A percentile compares a stretch with the other conserved stretches of the same genome.
Evolutionary conservation across 2,797 vertebrate genomes (phyloP).

Genomic region (Saguinus oedipus): DNA sequence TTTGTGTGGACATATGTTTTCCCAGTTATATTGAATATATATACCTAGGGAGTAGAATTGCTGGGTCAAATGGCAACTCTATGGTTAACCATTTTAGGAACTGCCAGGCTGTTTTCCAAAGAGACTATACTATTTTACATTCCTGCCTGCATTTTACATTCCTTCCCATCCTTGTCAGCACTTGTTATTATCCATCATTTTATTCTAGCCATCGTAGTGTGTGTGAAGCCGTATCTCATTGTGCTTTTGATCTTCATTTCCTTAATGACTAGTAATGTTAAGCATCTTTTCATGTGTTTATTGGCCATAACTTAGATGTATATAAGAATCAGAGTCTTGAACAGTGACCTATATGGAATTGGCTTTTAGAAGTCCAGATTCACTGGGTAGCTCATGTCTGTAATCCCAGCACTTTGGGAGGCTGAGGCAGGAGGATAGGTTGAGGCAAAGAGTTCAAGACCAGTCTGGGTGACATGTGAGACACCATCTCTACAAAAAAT

Average conservation of each 20-base stretch:
- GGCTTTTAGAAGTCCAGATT: background rate
- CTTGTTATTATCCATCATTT: background rate
- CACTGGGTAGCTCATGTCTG: background rate
- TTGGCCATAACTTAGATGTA: background rate
- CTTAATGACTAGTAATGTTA: slow-evolving; percentile 2
- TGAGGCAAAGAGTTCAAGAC: background rate
- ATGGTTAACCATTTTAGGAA: background rate
- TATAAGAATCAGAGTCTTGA: slow-evolving; percentile 22
- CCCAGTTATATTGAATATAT: background rate
- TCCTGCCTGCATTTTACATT: background rate
- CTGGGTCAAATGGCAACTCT: background rate
- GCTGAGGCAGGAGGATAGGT: background rate
- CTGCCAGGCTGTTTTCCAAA: background rate
- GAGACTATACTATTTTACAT: background rate
- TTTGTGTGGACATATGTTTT: background rate
- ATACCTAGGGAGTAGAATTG: background rate
- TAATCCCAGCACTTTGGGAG: background rate
- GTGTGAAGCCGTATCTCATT: background rate
- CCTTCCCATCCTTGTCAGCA: background rate
- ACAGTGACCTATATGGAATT: background rate
- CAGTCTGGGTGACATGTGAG: background rate
- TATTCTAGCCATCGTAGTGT: background rate
- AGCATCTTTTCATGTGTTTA: background rate
- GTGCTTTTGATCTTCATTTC: background rate
- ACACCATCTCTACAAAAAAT: background rate